Evolutionary conservation across 1,140 invertebrate genomes (phyloP).

Genomic region (Drosophila pectinifera): DNA sequence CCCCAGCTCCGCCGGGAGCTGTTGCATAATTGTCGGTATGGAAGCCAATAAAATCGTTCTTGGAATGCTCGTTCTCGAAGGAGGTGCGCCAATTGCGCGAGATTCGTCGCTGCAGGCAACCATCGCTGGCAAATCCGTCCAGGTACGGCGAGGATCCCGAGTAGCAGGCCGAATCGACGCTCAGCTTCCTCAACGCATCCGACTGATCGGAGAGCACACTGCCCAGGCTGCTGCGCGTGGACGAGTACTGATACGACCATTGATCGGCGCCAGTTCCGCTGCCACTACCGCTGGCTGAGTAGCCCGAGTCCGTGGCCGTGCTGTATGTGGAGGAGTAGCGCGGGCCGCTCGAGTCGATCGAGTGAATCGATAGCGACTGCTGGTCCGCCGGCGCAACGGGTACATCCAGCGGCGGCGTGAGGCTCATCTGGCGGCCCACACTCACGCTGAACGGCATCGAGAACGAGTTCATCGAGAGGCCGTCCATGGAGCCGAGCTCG

Average conservation of each 20-base stretch:
- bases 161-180: slow-evolving; percentile 72
- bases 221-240: slow-evolving; percentile 80
- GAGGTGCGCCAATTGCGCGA: slow-evolving; percentile 83
- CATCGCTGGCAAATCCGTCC: slow-evolving; percentile 73
- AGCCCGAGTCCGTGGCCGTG: slow-evolving; percentile 83
- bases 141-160: slow-evolving; percentile 64
- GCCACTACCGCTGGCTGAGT: slow-evolving; percentile 72
- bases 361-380: slow-evolving; percentile 65
- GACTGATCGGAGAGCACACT: slow-evolving; percentile 78
- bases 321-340: slow-evolving; percentile 80
- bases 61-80: slow-evolving; percentile 83
- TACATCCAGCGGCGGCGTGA: slow-evolving; percentile 79
- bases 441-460: slow-evolving; percentile 80
- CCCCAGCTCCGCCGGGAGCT: slow-evolving; percentile 1
- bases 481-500: slow-evolving; percentile 79
- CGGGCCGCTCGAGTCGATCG: slow-evolving; percentile 60
- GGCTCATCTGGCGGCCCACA: slow-evolving; percentile 71
- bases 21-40: slow-evolving; percentile 75
- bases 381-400: slow-evolving; percentile 56
- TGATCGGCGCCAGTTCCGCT: slow-evolving; percentile 66
- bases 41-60: slow-evolving; percentile 82
- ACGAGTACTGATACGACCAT: slow-evolving; percentile 84
- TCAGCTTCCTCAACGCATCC: slow-evolving; percentile 76
- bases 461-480: slow-evolving; percentile 81
- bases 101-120: slow-evolving; percentile 81